These are phyloP conservation scores for Xenops minutus DNA, from an alignment of 2,797 vertebrate genomes.

Conservation along the genomic window DNA sequence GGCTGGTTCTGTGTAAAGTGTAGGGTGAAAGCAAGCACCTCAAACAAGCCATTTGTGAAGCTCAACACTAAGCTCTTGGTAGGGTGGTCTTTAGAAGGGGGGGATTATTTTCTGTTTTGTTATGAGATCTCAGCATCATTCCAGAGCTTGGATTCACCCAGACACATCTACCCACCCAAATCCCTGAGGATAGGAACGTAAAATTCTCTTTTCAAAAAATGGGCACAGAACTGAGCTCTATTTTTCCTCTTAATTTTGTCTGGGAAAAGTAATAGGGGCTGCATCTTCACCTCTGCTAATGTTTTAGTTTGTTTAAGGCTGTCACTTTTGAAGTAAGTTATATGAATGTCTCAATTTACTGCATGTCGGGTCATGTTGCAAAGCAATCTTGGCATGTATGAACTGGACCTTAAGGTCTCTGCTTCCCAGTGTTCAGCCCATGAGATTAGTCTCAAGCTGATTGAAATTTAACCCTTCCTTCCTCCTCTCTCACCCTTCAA, in stretches of 20 bases:
- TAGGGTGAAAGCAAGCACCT: background rate
- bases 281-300: background rate
- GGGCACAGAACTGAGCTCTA: accelerated
- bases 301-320: background rate
- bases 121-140: background rate
- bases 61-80: background rate
- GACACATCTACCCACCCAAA: background rate
- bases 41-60: background rate
- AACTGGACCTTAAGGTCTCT: background rate
- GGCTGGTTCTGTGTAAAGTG: background rate
- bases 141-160: background rate
- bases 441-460: background rate
- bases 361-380: accelerated
- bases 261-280: background rate
- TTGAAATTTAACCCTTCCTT: background rate
- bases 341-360: background rate
- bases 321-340: background rate
- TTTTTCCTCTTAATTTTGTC: background rate
- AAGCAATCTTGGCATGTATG: background rate
- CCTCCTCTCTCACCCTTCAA: background rate
- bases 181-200: background rate
- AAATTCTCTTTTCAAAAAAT: background rate
- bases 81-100: background rate
- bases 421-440: background rate
- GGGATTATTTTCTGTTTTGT: background rate